Conservation (phyloP, 2,113 vertebrate species). For the Ahaetulla prasina region DNA sequence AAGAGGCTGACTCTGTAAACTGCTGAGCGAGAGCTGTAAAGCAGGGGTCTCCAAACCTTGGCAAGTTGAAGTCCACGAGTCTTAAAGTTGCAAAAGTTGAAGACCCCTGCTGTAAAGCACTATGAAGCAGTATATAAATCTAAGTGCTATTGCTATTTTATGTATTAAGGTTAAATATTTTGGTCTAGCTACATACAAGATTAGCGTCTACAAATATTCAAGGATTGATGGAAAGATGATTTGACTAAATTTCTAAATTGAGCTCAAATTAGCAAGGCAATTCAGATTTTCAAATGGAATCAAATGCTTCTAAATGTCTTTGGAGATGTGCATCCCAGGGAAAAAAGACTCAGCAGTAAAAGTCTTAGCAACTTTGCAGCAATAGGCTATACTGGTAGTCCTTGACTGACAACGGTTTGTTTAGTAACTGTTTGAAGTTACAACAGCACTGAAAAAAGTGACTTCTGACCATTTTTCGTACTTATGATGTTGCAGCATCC, state of each 20-base stretch:
- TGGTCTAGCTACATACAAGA: not conserved
- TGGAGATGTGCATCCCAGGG: not conserved
- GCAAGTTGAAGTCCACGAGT: no score
- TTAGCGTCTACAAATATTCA: not conserved
- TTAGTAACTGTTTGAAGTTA: no score
- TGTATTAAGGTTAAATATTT: not conserved
- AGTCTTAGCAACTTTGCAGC: not conserved
- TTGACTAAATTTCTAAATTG: not conserved
- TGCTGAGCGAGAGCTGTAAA: no score
- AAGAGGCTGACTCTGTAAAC: no score
- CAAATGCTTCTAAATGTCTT: not conserved
- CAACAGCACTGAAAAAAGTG: no score
- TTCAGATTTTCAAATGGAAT: not conserved
- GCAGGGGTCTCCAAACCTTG: no score
- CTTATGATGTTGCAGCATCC: no score
- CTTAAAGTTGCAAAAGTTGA: no score
- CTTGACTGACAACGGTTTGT: no score
- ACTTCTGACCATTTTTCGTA: no score
- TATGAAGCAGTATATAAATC: no score
- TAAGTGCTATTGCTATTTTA: not conserved
- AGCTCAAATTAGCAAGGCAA: not conserved
- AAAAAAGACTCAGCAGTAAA: not conserved
- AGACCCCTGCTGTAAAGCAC: no score
- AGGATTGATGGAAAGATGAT: not conserved
- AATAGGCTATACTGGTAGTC: not conserved